These are phyloP conservation scores for Hyles euphorbiae DNA, from an alignment of 1,140 invertebrate species.

Conservation along the genomic window DNA sequence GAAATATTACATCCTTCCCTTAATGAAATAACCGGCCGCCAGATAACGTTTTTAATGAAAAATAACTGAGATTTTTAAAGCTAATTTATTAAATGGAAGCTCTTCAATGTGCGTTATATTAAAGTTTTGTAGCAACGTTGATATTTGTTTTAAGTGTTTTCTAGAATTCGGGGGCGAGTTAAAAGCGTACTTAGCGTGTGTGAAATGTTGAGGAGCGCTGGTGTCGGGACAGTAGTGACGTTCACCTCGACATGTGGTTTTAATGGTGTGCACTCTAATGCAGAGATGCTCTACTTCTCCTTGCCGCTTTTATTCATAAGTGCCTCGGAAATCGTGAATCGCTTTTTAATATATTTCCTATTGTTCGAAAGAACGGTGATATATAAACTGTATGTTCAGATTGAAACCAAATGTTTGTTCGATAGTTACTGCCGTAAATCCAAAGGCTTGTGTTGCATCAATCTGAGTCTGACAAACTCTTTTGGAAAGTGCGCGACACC, in stretches of 20 bases:
- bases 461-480: neutral
- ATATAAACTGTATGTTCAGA: too few relatives aligned
- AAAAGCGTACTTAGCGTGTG: too few relatives aligned
- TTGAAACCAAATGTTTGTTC: too few relatives aligned
- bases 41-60: conserved; percentile 39
- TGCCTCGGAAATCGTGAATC: conserved; percentile 34
- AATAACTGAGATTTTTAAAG: conserved; percentile 18
- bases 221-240: conserved; percentile 36
- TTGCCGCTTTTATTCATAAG: conserved; percentile 35
- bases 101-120: too few relatives aligned
- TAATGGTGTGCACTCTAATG: conserved; percentile 64
- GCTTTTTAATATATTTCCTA: conserved; percentile 16
- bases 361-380: neutral
- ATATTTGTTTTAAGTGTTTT: too few relatives aligned
- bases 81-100: too few relatives aligned
- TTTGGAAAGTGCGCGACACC: conserved; percentile 6
- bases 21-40: conserved; percentile 39
- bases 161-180: too few relatives aligned
- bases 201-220: conserved; percentile 35
- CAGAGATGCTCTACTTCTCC: conserved; percentile 43
- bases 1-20: conserved; percentile 42
- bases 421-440: too few relatives aligned
- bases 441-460: neutral
- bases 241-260: conserved; percentile 49
- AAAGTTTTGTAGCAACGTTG: too few relatives aligned